Evolutionary conservation across 2,888 invertebrate genomes (phyloP), one percentile per base, ranked within the genome.

Genomic region (Drosophila quinaria): DNA sequence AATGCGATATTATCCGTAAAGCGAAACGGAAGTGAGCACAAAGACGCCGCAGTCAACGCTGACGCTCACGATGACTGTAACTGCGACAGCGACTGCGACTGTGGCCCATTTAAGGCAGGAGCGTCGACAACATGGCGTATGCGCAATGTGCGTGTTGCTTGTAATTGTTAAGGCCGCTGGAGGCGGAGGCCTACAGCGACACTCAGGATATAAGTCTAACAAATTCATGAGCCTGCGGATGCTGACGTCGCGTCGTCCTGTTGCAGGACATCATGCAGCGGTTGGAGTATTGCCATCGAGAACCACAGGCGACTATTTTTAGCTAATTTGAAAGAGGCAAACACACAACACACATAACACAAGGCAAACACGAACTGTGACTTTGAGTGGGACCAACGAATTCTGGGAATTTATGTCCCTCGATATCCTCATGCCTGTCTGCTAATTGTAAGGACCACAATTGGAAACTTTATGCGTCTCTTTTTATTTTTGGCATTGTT

Each of bases 1-100:
- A 89, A 74, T 87, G 74, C 63, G 66, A 75, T 78, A 90, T 90
- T 87, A 87, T 69, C 63, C 80, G 65, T 71, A 62, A 54, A 64
- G 70, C 77, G 73, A 73, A 77, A 64, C 80, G 83, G 87, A 88
- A 83, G 80, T 75, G 22, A 51, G 61, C 56, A 59, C 49, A 44
- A n/a, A 25, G 64, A 78, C 64, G 69, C 51, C 69, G 67, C 51
- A 29, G 72, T 46, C 31, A 31, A 37, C 44, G 31, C 3, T 13
- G 41, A 19, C 35, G 70, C 0, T 4, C 10, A 19, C 37, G 42
- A 0, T 4, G 41, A 5, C 44, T 9, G 15, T 9, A n/a, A n/a
- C n/a, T 1, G 25, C 51, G 35, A 10, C 44, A 5, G 63, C 50
- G 6, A 6, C 37, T 13, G 22, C 35, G 13, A 39, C 39, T 37